These are phyloP conservation scores for Bucco capensis DNA, from an alignment of 2,113 vertebrate species.

Conservation along the genomic window DNA sequence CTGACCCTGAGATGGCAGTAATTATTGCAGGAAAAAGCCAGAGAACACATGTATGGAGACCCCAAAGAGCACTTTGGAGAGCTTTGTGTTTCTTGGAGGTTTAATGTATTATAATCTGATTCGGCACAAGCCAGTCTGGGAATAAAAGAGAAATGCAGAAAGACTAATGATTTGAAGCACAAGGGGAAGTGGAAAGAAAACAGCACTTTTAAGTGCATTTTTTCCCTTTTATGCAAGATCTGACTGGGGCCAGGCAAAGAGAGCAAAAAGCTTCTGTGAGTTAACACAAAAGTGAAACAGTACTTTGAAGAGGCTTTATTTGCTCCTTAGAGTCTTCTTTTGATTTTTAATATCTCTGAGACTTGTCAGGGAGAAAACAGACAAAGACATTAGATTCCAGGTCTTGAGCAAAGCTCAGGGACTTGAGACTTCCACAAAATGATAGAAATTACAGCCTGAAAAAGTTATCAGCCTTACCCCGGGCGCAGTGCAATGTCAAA, in stretches of 20 bases:
- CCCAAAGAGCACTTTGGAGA: constrained; percentile 57
- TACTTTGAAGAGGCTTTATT: constrained; percentile 60
- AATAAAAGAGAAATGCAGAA: constrained; percentile 66
- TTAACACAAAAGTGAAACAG: constrained; percentile 45
- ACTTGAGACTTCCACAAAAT: constrained; percentile 45
- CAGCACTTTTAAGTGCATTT: constrained; percentile 45
- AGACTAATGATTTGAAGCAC: constrained; percentile 54
- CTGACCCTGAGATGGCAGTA: constrained; percentile 34
- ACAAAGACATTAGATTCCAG: constrained; percentile 29
- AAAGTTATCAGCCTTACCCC: constrained; percentile 30
- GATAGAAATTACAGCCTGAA: constrained; percentile 13
- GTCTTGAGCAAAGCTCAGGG: constrained; percentile 50
- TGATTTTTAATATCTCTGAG: constrained; percentile 65
- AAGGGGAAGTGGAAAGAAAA: constrained; percentile 45
- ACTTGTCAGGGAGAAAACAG: constrained; percentile 59
- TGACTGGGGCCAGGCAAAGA: constrained; percentile 39
- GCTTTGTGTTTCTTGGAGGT: constrained; percentile 64
- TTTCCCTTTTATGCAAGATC: constrained; percentile 50
- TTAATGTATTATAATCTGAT: constrained; percentile 70
- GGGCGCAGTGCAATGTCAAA: background rate
- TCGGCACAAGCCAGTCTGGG: constrained; percentile 60
- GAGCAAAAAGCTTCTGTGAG: constrained; percentile 52
- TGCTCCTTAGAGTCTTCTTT: constrained; percentile 58
- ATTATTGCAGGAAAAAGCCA: background rate
- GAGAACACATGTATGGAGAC: background rate